Percentiles rank a stretch among this genome's conserved stretches.
Conservation (phyloP, 2,888 invertebrate species). For the Eupsilia transversa region DNA sequence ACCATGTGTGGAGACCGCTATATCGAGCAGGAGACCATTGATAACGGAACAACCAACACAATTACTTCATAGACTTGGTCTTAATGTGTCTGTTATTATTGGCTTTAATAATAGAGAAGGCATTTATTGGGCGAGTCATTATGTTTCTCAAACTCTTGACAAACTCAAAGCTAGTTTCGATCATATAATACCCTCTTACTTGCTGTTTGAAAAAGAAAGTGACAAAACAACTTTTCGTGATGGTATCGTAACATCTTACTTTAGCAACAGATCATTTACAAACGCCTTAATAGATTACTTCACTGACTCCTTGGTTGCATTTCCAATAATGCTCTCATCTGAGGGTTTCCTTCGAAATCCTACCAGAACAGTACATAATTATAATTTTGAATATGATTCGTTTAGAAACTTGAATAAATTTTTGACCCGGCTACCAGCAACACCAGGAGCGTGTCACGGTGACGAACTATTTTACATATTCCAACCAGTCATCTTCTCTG, state of each 20-base stretch:
- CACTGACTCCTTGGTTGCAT: slow-evolving; percentile 69
- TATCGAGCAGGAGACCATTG: slow-evolving; percentile 51
- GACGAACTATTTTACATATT: slow-evolving; percentile 72
- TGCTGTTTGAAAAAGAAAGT: slow-evolving; percentile 57
- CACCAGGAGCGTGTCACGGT: slow-evolving; percentile 68
- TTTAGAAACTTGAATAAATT: slow-evolving; percentile 70
- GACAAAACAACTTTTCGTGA: slow-evolving; percentile 60
- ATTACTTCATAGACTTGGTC: slow-evolving; percentile 56
- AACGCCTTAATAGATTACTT: slow-evolving; percentile 69
- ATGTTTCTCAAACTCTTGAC: slow-evolving; percentile 56
- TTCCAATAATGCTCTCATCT: slow-evolving; percentile 59
- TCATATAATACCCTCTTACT: slow-evolving; percentile 65
- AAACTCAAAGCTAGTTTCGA: slow-evolving; percentile 58
- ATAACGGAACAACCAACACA: slow-evolving; percentile 63
- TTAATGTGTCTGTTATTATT: slow-evolving; percentile 67
- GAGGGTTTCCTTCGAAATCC: slow-evolving; percentile 53
- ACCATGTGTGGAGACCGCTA: slow-evolving; percentile 67
- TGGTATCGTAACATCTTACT: slow-evolving; percentile 68
- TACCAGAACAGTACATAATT: slow-evolving; percentile 66
- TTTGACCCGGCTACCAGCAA: slow-evolving; percentile 46
- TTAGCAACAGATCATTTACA: slow-evolving; percentile 59
- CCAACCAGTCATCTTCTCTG: slow-evolving; percentile 56
- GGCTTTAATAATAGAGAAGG: slow-evolving; percentile 76
- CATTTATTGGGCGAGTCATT: slow-evolving; percentile 67
- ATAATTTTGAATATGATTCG: slow-evolving; percentile 73